These are phyloP conservation scores for Anthopleura xanthogrammica DNA, from an alignment of 92 coral and sea anemone species.

Conservation along the genomic window DNA sequence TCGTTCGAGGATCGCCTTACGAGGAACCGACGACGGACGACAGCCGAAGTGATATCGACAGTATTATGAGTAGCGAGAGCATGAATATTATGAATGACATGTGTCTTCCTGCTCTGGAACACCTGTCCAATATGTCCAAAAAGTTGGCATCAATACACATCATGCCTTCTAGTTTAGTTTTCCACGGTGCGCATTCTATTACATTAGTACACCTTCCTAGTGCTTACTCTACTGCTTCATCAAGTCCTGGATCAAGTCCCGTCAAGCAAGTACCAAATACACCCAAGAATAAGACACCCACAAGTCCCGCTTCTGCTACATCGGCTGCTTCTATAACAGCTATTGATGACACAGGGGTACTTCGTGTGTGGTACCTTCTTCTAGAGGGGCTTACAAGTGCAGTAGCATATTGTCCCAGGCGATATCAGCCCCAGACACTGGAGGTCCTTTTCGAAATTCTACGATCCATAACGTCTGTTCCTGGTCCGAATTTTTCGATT, in stretches of 20 bases:
- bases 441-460: slow-evolving; percentile 94
- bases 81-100: slow-evolving; percentile 65
- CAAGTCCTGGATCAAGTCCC: slow-evolving; percentile 45
- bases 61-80: slow-evolving; percentile 66
- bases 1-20: slow-evolving; percentile 74
- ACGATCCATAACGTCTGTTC: slow-evolving; percentile 83
- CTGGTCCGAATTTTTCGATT: slow-evolving; percentile 97
- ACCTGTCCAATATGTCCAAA: slow-evolving; percentile 83
- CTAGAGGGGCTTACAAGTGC: slow-evolving; percentile 97
- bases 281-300: slow-evolving; percentile 43
- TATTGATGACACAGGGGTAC: slow-evolving; percentile 95
- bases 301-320: slow-evolving; percentile 45
- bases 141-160: slow-evolving; percentile 89
- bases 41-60: slow-evolving; percentile 87
- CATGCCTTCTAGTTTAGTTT: slow-evolving; percentile 95
- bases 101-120: slow-evolving; percentile 93
- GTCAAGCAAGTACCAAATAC: slow-evolving; percentile 39
- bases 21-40: slow-evolving; percentile 70
- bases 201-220: slow-evolving; percentile 51
- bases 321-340: slow-evolving; percentile 82
- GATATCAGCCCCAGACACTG: slow-evolving; percentile 94
- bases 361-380: slow-evolving; percentile 97
- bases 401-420: slow-evolving; percentile 93
- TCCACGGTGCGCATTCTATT: slow-evolving; percentile 90
- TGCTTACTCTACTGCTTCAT: slow-evolving; percentile 33